These are phyloP conservation scores for Eriosoma lanigerum DNA, from an alignment of 1,140 invertebrate genomes.

Conservation along the genomic window DNA sequence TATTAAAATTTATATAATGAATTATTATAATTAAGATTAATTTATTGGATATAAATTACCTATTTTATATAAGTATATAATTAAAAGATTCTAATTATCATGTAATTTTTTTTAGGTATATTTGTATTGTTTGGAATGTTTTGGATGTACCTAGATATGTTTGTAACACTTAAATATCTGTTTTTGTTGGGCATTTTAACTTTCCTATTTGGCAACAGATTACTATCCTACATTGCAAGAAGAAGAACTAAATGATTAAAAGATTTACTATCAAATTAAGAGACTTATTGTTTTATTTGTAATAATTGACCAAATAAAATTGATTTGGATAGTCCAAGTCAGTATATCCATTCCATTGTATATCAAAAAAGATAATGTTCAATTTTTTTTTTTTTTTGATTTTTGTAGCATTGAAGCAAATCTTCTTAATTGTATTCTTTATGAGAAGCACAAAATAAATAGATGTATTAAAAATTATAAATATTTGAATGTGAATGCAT, in stretches of 20 bases:
- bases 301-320: neutral
- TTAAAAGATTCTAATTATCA: no score
- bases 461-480: slow-evolving; percentile 1
- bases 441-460: neutral
- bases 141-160: slow-evolving; percentile 94
- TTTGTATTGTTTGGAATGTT: slow-evolving; percentile 85
- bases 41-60: no score
- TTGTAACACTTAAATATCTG: slow-evolving; percentile 89
- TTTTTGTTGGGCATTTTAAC: slow-evolving; percentile 79
- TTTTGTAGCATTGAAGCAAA: neutral
- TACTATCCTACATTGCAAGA: slow-evolving; percentile 74
- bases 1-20: no score
- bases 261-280: neutral
- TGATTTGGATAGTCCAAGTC: neutral
- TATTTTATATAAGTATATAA: no score
- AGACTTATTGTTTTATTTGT: neutral
- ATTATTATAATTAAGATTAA: no score
- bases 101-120: slow-evolving; percentile 67
- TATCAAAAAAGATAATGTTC: neutral
- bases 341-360: slow-evolving; percentile 1
- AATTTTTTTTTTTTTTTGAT: neutral
- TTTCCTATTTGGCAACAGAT: slow-evolving; percentile 88
- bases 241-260: slow-evolving; percentile 53
- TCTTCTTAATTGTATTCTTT: neutral
- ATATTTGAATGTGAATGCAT: neutral